Evolutionary conservation across 2,113 vertebrate genomes (phyloP).

Genomic region (Rhea pennata): DNA sequence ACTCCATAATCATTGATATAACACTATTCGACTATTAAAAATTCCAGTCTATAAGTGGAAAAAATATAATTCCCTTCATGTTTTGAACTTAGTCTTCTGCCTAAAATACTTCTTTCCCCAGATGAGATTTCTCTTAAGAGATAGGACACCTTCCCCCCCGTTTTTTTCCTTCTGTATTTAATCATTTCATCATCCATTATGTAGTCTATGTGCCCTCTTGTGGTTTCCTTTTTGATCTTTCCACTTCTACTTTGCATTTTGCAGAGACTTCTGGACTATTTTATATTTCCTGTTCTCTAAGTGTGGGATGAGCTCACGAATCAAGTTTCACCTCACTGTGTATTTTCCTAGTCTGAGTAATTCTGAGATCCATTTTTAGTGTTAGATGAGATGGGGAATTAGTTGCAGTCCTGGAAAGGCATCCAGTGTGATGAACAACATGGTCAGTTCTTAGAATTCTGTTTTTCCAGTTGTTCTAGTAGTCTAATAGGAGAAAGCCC

Average conservation of each 20-base stretch:
- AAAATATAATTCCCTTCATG: conserved; percentile 22
- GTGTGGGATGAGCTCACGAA: conserved; percentile 38
- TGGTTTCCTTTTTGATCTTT: conserved; percentile 73
- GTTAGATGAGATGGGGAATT: conserved; percentile 8
- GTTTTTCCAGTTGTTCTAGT: not conserved
- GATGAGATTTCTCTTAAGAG: conserved; percentile 25
- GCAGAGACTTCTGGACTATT: conserved; percentile 48
- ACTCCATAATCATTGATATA: not conserved
- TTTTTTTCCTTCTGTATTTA: conserved; percentile 17
- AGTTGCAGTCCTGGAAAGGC: conserved; percentile 31
- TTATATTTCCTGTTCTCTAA: conserved; percentile 50
- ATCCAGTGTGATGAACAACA: not conserved
- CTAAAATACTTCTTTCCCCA: conserved; percentile 26
- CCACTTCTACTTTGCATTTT: conserved; percentile 59
- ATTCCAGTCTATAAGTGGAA: not conserved
- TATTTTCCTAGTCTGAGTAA: conserved; percentile 48
- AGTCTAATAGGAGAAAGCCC: not conserved
- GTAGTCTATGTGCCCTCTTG: conserved; percentile 69
- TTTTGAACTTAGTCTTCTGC: conserved; percentile 8
- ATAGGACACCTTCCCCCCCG: not conserved
- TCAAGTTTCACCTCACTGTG: conserved; percentile 27
- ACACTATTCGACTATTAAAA: not conserved
- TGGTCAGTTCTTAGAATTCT: not conserved
- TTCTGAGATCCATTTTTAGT: conserved; percentile 46
- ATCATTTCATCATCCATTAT: conserved; percentile 62